Evolutionary conservation across 2,888 invertebrate genomes (phyloP).

Genomic region (Drosophila tanythrix): DNA sequence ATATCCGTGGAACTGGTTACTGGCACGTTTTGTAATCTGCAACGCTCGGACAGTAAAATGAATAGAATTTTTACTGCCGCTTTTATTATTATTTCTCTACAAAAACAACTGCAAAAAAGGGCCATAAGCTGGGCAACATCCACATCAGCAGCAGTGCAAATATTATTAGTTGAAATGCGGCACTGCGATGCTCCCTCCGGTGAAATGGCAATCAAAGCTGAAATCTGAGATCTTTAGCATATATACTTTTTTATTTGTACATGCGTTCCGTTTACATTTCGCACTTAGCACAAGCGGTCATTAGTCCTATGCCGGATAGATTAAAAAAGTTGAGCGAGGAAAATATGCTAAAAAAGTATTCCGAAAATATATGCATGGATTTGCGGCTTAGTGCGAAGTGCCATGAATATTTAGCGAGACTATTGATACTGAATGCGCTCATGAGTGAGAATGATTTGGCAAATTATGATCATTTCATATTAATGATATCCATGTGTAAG

Average conservation of each 20-base stretch:
- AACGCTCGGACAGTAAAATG: constrained; percentile 77
- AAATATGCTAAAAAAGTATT: neutral
- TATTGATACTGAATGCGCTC: neutral
- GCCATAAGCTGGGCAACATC: constrained; percentile 35
- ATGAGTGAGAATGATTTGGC: neutral
- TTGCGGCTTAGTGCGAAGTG: neutral
- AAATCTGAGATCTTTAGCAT: constrained; percentile 72
- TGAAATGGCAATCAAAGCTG: constrained; percentile 61
- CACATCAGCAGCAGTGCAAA: constrained; percentile 52
- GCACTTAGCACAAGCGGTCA: constrained; percentile 20
- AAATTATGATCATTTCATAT: neutral
- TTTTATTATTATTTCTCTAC: constrained; percentile 69
- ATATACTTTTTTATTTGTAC: constrained; percentile 32
- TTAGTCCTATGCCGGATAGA: constrained; percentile 28
- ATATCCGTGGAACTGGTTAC: constrained; percentile 45
- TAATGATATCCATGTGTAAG: neutral
- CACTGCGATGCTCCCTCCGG: constrained; percentile 19
- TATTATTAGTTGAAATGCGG: constrained; percentile 70
- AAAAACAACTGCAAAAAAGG: constrained; percentile 42
- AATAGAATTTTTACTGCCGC: constrained; percentile 80
- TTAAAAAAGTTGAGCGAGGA: constrained; percentile 3
- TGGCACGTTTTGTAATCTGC: constrained; percentile 78
- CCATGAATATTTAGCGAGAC: neutral
- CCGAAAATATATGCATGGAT: constrained; percentile 7
- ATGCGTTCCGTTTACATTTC: constrained; percentile 16